Evolutionary conservation across 2,797 vertebrate genomes (phyloP), one percentile per base, ranked within the genome.

Genomic region (Tragelaphus eurycerus): DNA sequence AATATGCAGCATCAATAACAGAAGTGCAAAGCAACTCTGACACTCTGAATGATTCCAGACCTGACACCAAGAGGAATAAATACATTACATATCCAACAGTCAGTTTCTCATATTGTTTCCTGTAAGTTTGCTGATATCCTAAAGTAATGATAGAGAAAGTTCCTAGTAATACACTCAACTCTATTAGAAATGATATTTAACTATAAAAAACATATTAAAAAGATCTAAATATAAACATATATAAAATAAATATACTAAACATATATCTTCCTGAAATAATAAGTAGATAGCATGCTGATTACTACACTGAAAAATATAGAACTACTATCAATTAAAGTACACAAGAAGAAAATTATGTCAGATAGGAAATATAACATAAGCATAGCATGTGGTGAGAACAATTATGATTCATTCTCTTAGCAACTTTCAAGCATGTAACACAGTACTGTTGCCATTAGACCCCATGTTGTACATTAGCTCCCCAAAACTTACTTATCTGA

Each of bases 321-420:
- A 88, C 31, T 83, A 87, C 14, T 92, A 50, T 60, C 74, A 92
- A 86, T 17, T 92, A 25, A 97, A 86, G 27, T 90, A 31, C 8
- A 50, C 86, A 95, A 94, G 4, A 79, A 57, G 90, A 96, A 96
- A 79, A 86, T 83, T 71, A 79, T 60, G 27, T 43, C 34, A 86
- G 13, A 82, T 94, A 17, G 12, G 23, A 87, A 96, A 93, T 4
- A 57, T 4, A 78, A 11, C 23, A 50, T 79, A 79, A 31, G 48
- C 76, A 79, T 3, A 50, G 46, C 38, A 43, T 21, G 12, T 50
- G 23, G 31, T 50, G 4, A 85, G 31, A 74, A 92, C 23, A 74
- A 34, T 48, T 57, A 92, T 48, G 62, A 59, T 74, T 85, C 55
- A 38, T 23, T 23, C 31, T 38, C 59, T 86, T 29, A 76, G 54